phyloP scores from a whole-genome alignment of 2,113 vertebrate genomes.

The Albula goreensis region DNA sequence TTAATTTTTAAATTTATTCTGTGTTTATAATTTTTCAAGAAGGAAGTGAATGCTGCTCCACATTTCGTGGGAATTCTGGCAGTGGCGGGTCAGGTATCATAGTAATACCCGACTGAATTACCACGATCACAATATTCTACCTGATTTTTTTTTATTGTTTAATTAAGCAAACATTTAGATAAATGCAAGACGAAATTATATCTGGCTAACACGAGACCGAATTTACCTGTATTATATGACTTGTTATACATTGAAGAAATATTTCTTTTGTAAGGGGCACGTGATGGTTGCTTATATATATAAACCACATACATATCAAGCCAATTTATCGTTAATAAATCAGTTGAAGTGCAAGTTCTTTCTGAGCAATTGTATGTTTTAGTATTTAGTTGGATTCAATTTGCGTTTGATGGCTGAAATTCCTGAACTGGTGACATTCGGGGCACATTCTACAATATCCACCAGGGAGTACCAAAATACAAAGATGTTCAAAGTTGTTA shows the following conservation, averaged over 20 bases:
- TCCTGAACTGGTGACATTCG: conserved; percentile 35
- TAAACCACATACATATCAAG: conserved; percentile 31
- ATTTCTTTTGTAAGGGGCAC: conserved; percentile 43
- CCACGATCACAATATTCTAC: conserved; percentile 14
- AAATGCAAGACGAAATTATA: conserved; percentile 31
- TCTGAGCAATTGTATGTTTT: conserved; percentile 52
- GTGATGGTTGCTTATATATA: conserved; percentile 37
- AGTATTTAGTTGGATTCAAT: conserved; percentile 52
- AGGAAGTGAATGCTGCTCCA: conserved; percentile 15
- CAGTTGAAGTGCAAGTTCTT: conserved; percentile 45
- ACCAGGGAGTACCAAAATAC: no score
- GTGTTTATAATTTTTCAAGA: conserved; percentile 28
- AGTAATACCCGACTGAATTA: conserved; percentile 16
- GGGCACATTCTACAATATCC: no score
- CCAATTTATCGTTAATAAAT: conserved; percentile 48
- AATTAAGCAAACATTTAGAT: conserved; percentile 20
- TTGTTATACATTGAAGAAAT: conserved; percentile 1
- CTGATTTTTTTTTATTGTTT: conserved; percentile 24
- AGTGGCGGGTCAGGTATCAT: background rate
- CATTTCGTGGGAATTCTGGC: background rate
- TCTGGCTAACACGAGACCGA: conserved; percentile 34
- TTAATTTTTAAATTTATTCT: background rate
- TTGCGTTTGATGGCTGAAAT: conserved; percentile 53
- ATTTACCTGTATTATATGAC: conserved; percentile 19
- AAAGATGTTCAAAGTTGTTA: no score